Conservation (phyloP, 2,888 invertebrate genomes). For the Melipona beecheii region DNA sequence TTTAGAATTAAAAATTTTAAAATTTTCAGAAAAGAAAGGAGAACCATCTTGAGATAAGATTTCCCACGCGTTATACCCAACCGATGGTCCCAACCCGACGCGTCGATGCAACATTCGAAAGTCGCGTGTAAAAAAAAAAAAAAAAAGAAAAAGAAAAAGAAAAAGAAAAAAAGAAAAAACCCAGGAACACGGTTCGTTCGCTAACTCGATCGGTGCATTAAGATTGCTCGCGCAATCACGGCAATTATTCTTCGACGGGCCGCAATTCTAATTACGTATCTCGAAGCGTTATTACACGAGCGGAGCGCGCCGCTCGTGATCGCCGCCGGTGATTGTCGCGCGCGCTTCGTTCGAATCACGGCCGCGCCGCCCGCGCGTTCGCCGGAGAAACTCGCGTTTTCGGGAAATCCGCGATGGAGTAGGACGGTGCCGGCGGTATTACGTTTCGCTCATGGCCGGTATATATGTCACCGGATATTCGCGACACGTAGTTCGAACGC, state of each 20-base stretch:
- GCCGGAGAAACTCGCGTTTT: not conserved
- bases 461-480: not conserved
- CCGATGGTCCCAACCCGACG: too few relatives aligned
- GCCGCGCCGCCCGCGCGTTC: too few relatives aligned
- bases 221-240: slow-evolving; percentile 47
- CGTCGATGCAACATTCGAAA: too few relatives aligned
- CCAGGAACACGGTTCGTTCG: too few relatives aligned
- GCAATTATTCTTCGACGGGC: slow-evolving; percentile 52
- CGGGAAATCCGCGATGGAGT: not conserved
- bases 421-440: not conserved
- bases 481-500: not conserved
- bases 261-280: slow-evolving; percentile 57
- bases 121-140: too few relatives aligned
- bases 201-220: slow-evolving; percentile 33
- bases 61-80: too few relatives aligned
- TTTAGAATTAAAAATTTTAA: too few relatives aligned
- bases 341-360: not conserved
- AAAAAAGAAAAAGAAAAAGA: too few relatives aligned
- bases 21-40: too few relatives aligned
- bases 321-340: not conserved
- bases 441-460: not conserved
- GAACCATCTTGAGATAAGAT: too few relatives aligned
- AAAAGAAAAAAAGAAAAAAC: too few relatives aligned
- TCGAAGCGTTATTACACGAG: not conserved
- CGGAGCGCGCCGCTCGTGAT: too few relatives aligned